Evolutionary conservation across 2,888 invertebrate species (phyloP).

Genomic region (Steinernema hermaphroditum): DNA sequence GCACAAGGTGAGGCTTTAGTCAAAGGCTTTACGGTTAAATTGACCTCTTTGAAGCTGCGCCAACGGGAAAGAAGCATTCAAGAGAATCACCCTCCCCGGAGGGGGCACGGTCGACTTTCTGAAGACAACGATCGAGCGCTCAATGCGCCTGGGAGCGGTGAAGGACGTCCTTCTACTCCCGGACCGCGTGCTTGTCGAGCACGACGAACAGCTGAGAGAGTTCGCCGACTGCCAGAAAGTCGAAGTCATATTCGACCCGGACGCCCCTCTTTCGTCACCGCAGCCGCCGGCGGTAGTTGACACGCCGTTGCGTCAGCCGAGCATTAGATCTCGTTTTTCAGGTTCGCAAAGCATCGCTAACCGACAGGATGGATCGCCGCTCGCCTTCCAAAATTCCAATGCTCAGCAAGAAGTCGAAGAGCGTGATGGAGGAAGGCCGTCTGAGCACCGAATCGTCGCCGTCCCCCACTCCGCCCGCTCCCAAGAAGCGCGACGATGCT

Average conservation of each 20-base stretch:
- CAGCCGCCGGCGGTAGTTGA: constrained; percentile 16
- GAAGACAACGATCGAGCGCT: constrained; percentile 49
- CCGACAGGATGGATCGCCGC: constrained; percentile 24
- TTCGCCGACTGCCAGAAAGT: constrained; percentile 53
- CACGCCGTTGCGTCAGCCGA: constrained; percentile 11
- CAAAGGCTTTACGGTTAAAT: not conserved
- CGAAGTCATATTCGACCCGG: constrained; percentile 46
- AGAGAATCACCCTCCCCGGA: constrained; percentile 53
- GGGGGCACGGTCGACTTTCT: constrained; percentile 52
- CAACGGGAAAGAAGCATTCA: constrained; percentile 55
- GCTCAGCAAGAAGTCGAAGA: constrained; percentile 8
- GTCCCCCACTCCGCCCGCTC: not conserved
- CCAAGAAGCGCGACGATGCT: not conserved
- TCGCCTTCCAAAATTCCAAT: constrained; percentile 22
- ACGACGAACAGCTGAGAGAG: constrained; percentile 45
- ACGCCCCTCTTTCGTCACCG: constrained; percentile 27
- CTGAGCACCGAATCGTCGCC: not conserved
- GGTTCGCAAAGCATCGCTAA: constrained; percentile 22
- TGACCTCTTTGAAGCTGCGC: constrained; percentile 39
- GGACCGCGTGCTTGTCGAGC: constrained; percentile 46
- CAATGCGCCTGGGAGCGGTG: constrained; percentile 46
- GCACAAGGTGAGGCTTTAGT: constrained; percentile 42
- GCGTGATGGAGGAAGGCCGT: not conserved
- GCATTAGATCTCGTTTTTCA: constrained; percentile 16
- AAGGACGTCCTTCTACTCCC: constrained; percentile 50